These are phyloP conservation scores for Elysia crispata DNA, from an alignment of 2,888 invertebrate species.

Conservation along the genomic window DNA sequence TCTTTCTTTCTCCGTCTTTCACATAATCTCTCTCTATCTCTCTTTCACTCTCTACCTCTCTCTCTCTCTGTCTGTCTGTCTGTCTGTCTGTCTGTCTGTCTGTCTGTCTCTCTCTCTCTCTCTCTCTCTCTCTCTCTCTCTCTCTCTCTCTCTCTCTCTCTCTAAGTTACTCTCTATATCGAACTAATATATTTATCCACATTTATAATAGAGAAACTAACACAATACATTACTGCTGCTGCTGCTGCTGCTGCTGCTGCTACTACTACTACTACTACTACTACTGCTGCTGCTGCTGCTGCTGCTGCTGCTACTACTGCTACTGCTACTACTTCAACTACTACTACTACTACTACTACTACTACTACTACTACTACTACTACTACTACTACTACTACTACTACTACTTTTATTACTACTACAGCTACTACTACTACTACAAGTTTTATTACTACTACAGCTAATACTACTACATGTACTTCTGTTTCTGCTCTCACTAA, in stretches of 20 bases:
- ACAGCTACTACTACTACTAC: not conserved
- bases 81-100: not conserved
- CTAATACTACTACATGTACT: not conserved
- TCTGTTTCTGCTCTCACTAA: not conserved
- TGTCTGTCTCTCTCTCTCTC: constrained; percentile 21
- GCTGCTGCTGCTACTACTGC: constrained; percentile 22
- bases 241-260: constrained; percentile 12
- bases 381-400: constrained; percentile 9
- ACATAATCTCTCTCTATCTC: constrained; percentile 10
- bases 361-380: constrained; percentile 30
- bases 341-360: constrained; percentile 16
- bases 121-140: constrained; percentile 28
- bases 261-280: constrained; percentile 27
- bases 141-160: not conserved
- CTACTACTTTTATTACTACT: not conserved
- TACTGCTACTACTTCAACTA: constrained; percentile 23
- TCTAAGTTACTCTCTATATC: constrained; percentile 3
- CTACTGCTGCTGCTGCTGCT: constrained; percentile 18
- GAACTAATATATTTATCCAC: not conserved
- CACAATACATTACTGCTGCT: not conserved
- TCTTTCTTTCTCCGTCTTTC: constrained; percentile 17
- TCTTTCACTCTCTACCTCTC: not conserved
- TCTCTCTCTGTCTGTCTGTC: not conserved
- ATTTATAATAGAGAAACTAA: no score
- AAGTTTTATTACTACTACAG: not conserved